A percentile compares a stretch with the other conserved stretches of the same genome.
Evolutionary conservation across 2,797 vertebrate species (phyloP).

Genomic region (Capromys pilorides): DNA sequence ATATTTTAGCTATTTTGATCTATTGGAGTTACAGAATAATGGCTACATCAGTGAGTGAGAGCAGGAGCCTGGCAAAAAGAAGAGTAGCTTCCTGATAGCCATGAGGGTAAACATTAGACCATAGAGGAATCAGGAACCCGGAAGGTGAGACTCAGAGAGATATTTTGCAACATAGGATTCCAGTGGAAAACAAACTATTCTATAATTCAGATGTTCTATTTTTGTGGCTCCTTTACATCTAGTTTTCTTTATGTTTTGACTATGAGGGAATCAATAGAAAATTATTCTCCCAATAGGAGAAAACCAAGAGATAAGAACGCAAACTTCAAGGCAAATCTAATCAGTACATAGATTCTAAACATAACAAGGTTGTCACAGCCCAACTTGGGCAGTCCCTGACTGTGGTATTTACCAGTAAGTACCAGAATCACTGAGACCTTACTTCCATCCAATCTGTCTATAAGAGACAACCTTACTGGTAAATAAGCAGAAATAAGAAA

Average conservation of each 20-base stretch:
- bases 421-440: too few species aligned
- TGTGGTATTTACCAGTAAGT: too few species aligned
- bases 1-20: neutral
- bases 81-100: neutral
- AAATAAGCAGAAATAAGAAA: neutral
- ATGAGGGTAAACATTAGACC: neutral
- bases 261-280: constrained; percentile 37
- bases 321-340: constrained; percentile 32
- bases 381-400: neutral
- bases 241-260: constrained; percentile 25
- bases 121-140: neutral
- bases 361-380: neutral
- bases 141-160: neutral
- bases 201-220: constrained; percentile 23
- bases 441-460: too few species aligned
- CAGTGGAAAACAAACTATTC: neutral
- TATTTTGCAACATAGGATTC: neutral
- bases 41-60: neutral
- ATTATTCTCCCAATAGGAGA: neutral
- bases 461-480: neutral
- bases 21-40: neutral
- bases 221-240: neutral
- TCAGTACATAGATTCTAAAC: neutral
- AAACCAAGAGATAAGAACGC: neutral
- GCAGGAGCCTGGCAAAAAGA: neutral